Conservation (phyloP, 1,140 invertebrate genomes). For the Bombus sylvicola region DNA sequence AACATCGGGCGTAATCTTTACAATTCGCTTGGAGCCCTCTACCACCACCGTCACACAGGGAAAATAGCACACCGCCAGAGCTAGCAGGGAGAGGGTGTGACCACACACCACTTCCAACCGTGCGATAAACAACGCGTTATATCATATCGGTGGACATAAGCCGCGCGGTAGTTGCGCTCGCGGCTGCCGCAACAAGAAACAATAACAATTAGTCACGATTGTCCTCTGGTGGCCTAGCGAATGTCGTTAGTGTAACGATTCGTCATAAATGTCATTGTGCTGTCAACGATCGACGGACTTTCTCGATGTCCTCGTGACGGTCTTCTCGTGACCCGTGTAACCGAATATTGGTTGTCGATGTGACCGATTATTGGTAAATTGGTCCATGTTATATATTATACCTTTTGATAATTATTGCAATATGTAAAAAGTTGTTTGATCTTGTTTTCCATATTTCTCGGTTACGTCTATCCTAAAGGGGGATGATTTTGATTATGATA, state of each 20-base stretch:
- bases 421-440: not conserved
- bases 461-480: not conserved
- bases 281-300: constrained; percentile 43
- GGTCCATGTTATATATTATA: not conserved
- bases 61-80: not conserved
- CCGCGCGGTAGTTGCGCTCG: constrained; percentile 67
- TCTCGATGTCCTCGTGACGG: constrained; percentile 16
- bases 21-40: constrained; percentile 72
- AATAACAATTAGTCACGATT: constrained; percentile 71
- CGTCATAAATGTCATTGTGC: constrained; percentile 50
- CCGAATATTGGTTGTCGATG: not conserved
- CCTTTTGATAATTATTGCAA: not conserved
- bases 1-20: constrained; percentile 80
- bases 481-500: not conserved
- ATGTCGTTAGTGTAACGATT: constrained; percentile 50
- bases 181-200: constrained; percentile 61
- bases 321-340: not conserved
- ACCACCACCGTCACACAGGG: not conserved
- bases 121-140: constrained; percentile 77
- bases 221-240: constrained; percentile 44
- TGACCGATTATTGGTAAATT: not conserved
- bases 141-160: constrained; percentile 68
- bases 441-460: not conserved
- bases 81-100: not conserved
- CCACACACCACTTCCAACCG: constrained; percentile 46